These are phyloP conservation scores for Phallusia fumigata DNA, from an alignment of 23 tunicate species.

Conservation along the genomic window DNA sequence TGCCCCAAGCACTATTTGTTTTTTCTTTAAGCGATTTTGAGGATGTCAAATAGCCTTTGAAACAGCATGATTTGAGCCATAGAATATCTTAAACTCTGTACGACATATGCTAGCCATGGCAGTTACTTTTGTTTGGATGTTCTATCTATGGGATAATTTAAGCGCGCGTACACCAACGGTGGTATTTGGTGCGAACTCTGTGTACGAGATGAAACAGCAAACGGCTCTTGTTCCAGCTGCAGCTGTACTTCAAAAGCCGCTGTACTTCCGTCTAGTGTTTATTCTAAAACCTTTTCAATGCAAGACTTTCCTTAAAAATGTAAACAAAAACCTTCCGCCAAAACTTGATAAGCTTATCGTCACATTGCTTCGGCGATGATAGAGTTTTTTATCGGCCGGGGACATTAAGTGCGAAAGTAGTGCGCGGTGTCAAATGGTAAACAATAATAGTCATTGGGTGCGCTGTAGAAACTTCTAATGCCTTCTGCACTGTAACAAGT, in stretches of 20 bases:
- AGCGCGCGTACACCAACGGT: no score
- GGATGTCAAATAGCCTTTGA: no score
- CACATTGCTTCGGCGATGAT: background rate
- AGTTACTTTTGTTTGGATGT: no score
- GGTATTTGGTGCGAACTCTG: background rate
- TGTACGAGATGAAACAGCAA: background rate
- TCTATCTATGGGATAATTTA: no score
- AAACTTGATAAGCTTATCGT: background rate
- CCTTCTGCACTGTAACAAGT: background rate
- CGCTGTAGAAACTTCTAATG: background rate
- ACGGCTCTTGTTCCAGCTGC: background rate
- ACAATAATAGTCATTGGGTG: background rate
- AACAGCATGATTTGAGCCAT: no score
- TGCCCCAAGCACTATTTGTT: no score
- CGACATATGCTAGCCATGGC: no score
- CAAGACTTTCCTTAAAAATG: background rate
- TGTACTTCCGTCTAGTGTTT: background rate
- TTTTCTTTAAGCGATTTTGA: no score
- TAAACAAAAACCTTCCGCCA: constrained; percentile 8
- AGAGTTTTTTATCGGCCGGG: background rate
- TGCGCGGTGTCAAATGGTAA: background rate
- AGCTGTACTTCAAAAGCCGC: background rate
- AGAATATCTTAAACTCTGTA: no score
- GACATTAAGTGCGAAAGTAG: background rate
- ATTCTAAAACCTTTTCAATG: no score